Evolutionary conservation across 2,888 invertebrate genomes (phyloP), one percentile per base, ranked within the genome.

Genomic region (Ditylenchus weischeri): DNA sequence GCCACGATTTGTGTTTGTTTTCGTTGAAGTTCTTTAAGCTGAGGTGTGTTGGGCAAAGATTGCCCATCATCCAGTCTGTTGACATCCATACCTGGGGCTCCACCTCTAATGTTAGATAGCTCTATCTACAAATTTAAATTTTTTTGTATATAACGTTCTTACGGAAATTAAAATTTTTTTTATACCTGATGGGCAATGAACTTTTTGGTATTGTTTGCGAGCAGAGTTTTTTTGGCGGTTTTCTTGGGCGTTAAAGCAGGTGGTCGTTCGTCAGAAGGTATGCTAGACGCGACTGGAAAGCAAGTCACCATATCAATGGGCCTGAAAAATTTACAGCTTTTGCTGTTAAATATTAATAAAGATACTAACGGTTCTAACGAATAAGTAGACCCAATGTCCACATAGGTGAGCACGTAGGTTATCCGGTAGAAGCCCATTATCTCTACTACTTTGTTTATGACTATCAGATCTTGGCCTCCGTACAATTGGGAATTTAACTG

Each of bases 111-210:
- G 7, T 54, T 54, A 10, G 54, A 2, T 10, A 54, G 29, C 10
- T 54, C 54, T 21, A 54, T 54, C 54, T 54, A 29, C 1, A 54
- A 54, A 7, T 54, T 54, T 11, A 21, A 51, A 13, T 38, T 8
- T 38, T 38, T 38, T 38, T 11, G 11, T 38, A 8, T 6, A 38
- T 11, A 38, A 51, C 7, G 51, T 51, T 51, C 6, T 51, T 23
- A 7, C 13, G 7, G 8, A 51, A 51, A 51, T 15, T 7, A 51
- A 8, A 7, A 51, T 6, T 6, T 15, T 54, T 7, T 54, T 23
- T 18, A 35, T 59, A 59, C 59, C 59, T 59, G 59, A 36, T 59
- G 59, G 19, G 59, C 59, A 36, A 59, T 59, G 35, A 59, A 59
- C 35, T 59, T 59, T 36, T 59, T 59, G 19, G 59, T 59, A 8